These are phyloP conservation scores for Clarias batrachus DNA, from an alignment of 2,113 vertebrate species.

Conservation along the genomic window DNA sequence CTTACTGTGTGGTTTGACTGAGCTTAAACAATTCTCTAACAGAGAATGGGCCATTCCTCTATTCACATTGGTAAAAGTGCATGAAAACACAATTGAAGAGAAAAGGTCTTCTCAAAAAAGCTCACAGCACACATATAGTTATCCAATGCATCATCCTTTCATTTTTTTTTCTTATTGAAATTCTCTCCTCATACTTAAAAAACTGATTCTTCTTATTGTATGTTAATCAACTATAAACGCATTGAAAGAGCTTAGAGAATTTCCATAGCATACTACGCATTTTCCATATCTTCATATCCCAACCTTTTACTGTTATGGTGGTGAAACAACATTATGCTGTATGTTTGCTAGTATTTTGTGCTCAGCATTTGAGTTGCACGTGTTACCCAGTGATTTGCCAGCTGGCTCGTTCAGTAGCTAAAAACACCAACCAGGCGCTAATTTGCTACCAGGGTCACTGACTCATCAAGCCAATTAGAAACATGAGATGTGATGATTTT, in stretches of 20 bases:
- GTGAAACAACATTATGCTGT: background rate
- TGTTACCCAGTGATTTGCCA: background rate
- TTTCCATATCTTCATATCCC: background rate
- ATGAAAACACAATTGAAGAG: background rate
- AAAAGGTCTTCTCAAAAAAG: background rate
- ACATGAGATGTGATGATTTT: background rate
- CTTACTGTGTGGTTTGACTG: background rate
- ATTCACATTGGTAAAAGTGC: too few relatives aligned
- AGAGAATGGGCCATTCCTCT: background rate
- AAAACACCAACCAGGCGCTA: constrained; percentile 19
- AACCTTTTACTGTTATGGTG: background rate
- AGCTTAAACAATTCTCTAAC: background rate
- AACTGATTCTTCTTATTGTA: background rate
- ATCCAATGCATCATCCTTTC: background rate
- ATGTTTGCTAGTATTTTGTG: background rate
- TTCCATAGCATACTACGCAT: background rate
- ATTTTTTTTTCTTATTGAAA: background rate
- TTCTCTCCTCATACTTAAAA: background rate
- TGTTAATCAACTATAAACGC: background rate
- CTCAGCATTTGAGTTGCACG: background rate
- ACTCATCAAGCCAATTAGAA: constrained; percentile 8
- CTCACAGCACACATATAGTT: background rate
- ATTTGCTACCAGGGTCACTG: constrained; percentile 16
- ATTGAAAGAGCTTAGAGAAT: background rate
- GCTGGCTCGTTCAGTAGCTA: constrained; percentile 6